Evolutionary conservation across 2,113 vertebrate genomes (phyloP).

Genomic region (Labeo rohita): DNA sequence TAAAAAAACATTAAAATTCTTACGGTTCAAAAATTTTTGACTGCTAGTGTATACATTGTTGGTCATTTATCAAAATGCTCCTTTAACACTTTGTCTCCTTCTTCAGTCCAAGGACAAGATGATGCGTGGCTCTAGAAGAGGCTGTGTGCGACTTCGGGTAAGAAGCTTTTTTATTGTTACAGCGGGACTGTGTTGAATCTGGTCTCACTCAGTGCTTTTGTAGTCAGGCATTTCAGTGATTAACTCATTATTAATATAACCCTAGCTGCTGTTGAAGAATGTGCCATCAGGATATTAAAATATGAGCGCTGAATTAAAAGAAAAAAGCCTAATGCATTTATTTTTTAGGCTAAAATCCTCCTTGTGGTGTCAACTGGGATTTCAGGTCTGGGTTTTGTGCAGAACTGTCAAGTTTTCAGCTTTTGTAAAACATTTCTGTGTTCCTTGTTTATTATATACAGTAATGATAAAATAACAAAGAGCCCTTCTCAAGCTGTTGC

Average conservation of each 20-base stretch:
- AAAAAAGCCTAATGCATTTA: not conserved
- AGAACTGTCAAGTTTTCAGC: not conserved
- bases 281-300: not conserved
- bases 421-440: not conserved
- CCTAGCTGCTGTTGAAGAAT: not conserved
- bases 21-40: too few relatives aligned
- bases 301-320: not conserved
- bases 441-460: not conserved
- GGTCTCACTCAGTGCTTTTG: not conserved
- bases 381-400: not conserved
- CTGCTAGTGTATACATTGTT: not conserved
- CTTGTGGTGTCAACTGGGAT: not conserved
- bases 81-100: slow-evolving; percentile 51
- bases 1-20: too few relatives aligned
- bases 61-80: not conserved
- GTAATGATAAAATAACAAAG: not conserved
- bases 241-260: too few relatives aligned
- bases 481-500: not conserved
- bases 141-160: slow-evolving; percentile 95
- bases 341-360: not conserved
- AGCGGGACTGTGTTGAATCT: not conserved
- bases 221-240: too few relatives aligned
- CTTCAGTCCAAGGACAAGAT: slow-evolving; percentile 99
- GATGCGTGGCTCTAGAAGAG: slow-evolving; percentile 98
- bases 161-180: slow-evolving; percentile 61